These are phyloP conservation scores for Drosophila rhopaloa DNA, from an alignment of 1,140 invertebrate species.

Conservation along the genomic window DNA sequence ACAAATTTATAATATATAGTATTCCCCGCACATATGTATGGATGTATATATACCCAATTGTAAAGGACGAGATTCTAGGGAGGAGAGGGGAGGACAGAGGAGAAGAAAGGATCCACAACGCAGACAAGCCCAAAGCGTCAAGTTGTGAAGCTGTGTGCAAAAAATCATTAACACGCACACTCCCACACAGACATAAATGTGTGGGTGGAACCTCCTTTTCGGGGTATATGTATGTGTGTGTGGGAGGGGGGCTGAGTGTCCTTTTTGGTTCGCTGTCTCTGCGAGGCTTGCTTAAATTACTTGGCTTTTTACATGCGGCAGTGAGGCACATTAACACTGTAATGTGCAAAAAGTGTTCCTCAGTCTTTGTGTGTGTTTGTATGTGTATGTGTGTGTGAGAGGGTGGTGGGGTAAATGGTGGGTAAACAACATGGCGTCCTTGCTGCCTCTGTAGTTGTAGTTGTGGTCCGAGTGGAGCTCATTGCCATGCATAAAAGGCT, in stretches of 20 bases:
- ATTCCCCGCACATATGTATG: not conserved
- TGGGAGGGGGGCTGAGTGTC: slow-evolving; percentile 4
- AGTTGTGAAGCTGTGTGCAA: slow-evolving; percentile 82
- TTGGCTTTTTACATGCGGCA: slow-evolving; percentile 83
- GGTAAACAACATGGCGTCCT: slow-evolving; percentile 78
- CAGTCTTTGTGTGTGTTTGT: slow-evolving; percentile 38
- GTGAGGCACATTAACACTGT: slow-evolving; percentile 84
- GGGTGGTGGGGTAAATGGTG: slow-evolving; percentile 4
- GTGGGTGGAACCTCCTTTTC: slow-evolving; percentile 13
- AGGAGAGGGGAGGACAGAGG: not conserved
- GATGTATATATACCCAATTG: slow-evolving; percentile 21
- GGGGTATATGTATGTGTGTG: not conserved
- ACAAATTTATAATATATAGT: slow-evolving; percentile 61
- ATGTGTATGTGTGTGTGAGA: slow-evolving; percentile 13
- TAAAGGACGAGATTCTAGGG: slow-evolving; percentile 7
- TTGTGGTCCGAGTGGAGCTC: slow-evolving; percentile 60
- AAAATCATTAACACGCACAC: slow-evolving; percentile 84
- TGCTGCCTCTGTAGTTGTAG: slow-evolving; percentile 51
- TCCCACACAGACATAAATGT: slow-evolving; percentile 45
- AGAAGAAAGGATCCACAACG: slow-evolving; percentile 9
- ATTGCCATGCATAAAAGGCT: slow-evolving; percentile 66
- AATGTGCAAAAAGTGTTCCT: slow-evolving; percentile 80
- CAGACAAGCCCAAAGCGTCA: slow-evolving; percentile 67
- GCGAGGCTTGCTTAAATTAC: slow-evolving; percentile 78
- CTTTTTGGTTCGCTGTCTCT: slow-evolving; percentile 28